Evolutionary conservation across 2,888 invertebrate species (phyloP), one percentile per base, ranked within the genome.

Genomic region (Lacanobia wlatinum): DNA sequence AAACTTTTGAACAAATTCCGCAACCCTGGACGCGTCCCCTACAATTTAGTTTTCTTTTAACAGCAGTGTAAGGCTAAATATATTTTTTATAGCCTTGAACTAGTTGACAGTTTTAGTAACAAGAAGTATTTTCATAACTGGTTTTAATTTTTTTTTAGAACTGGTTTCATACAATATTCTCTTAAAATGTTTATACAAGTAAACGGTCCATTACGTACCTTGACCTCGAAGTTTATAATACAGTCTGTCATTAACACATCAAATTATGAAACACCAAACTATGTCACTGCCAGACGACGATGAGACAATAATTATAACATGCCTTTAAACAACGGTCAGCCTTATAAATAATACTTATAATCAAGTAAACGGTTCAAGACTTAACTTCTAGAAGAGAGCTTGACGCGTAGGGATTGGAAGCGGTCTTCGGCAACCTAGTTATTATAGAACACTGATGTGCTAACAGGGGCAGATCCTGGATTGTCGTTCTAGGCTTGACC

Each of bases 241-340:
- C 28, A 28, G 28, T 28, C 18, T 38, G 59, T 67, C 28, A 66
- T 56, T 59, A 66, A 62, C 60, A 64, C 75, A 56, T 61, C 43
- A 43, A 34, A 61, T 80, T 73, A 55, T 68, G 74, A 73, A 79
- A 78, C n/a, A 1, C 8, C 10, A 50, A 62, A 62, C 56, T 69
- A 34, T 79, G 76, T 75, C 75, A 80, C 65, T 65, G 80, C 50
- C 69, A 80, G 21, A 50, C 2, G 34, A 34, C 52, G 48, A 53
- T 38, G 23, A 28, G 14, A 34, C 34, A 38, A 14, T 43, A 48
- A 38, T 38, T n/a, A 48, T 48, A 58, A 52, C 18, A 40, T 68
- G 1, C 28, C 28, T 28, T 28, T 28, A 28, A n/a, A n/a, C n/a
- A n/a, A n/a, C n/a, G n/a, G n/a, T n/a, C n/a, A n/a, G n/a, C n/a